These are phyloP conservation scores for Cephus sareptanus DNA, from an alignment of 2,888 invertebrate genomes.

Conservation along the genomic window DNA sequence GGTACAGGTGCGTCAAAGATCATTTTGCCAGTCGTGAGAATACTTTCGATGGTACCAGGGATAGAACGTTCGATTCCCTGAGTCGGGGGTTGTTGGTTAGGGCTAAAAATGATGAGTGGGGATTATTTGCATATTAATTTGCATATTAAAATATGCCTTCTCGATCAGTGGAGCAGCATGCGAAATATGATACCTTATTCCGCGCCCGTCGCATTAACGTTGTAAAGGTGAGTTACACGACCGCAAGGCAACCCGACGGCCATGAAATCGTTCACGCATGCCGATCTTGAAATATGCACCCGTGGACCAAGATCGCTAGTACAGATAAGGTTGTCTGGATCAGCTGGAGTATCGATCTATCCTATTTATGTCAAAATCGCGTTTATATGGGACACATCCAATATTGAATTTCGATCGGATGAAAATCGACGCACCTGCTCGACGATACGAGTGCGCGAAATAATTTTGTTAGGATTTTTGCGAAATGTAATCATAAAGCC, in stretches of 20 bases:
- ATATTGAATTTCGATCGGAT: no score
- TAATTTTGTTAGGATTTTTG: no score
- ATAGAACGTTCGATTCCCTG: no score
- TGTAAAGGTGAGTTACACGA: constrained; percentile 61
- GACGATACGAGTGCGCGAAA: no score
- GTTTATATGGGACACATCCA: no score
- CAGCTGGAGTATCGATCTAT: constrained; percentile 16
- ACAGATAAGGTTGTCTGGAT: constrained; percentile 47
- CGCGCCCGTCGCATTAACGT: constrained; percentile 60
- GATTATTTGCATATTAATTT: constrained; percentile 62
- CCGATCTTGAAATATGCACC: constrained; percentile 65
- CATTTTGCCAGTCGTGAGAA: no score
- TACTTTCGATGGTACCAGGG: no score
- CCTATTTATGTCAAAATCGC: no score
- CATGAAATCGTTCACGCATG: constrained; percentile 65
- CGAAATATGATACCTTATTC: constrained; percentile 57
- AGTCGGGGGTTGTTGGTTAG: neutral
- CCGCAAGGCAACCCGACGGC: constrained; percentile 64
- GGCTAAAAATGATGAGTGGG: constrained; percentile 9
- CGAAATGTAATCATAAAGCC: no score
- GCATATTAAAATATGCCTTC: constrained; percentile 61
- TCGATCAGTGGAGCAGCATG: constrained; percentile 48
- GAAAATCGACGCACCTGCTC: no score
- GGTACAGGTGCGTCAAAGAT: no score
- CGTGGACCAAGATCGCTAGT: constrained; percentile 53